phyloP scores from a whole-genome alignment of 2,797 vertebrate species.

The Carapus acus region DNA sequence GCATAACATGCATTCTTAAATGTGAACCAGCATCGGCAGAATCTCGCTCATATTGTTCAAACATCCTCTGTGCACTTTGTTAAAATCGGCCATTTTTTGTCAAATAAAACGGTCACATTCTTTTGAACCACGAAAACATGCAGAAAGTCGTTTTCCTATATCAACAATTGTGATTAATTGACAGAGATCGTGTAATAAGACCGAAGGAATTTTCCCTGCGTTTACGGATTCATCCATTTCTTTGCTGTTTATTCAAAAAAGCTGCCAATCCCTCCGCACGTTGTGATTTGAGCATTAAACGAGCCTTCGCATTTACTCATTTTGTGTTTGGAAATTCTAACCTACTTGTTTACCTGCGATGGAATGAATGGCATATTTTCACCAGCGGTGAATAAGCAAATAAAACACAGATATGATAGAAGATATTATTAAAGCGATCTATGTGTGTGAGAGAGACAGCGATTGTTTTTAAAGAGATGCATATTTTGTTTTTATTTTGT shows the following conservation, averaged over 20 bases:
- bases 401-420: conserved; percentile 4
- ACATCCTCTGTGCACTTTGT: too few species aligned
- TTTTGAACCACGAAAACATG: too few species aligned
- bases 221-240: conserved; percentile 23
- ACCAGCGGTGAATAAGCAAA: conserved; percentile 19
- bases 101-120: too few species aligned
- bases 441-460: neutral
- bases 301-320: too few species aligned
- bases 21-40: too few species aligned
- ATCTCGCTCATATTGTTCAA: too few species aligned
- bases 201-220: conserved; percentile 12
- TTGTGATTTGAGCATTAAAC: too few species aligned
- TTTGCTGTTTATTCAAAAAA: conserved; percentile 29
- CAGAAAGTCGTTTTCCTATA: too few species aligned
- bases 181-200: neutral
- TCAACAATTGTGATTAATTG: too few species aligned
- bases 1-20: too few species aligned
- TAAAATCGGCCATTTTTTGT: too few species aligned
- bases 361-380: conserved; percentile 37
- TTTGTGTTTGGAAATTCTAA: too few species aligned
- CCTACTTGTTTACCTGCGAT: neutral
- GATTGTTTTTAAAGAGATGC: neutral
- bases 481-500: neutral
- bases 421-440: neutral
- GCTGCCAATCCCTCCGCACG: conserved; percentile 18